Conservation (phyloP, 1,140 invertebrate genomes). For the Microplitis demolitor region DNA sequence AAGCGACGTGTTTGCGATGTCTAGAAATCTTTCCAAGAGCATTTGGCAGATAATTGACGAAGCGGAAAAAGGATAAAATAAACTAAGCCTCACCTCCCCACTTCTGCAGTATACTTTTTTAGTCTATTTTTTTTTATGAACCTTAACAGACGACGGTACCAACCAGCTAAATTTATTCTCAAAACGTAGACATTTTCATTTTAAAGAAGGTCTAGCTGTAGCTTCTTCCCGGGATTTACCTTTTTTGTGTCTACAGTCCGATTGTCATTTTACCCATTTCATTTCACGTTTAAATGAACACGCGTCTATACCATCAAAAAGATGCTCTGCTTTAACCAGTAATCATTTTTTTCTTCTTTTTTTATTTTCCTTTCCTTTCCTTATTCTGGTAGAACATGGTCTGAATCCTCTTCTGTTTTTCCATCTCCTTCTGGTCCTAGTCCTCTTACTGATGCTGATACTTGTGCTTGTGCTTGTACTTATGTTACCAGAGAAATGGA, state of each 20-base stretch:
- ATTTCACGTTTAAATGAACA: background rate
- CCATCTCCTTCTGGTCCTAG: background rate
- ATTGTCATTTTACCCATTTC: constrained; percentile 1
- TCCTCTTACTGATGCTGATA: background rate
- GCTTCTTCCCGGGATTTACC: background rate
- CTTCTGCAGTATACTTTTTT: no score
- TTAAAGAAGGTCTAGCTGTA: constrained; percentile 5
- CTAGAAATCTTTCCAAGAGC: background rate
- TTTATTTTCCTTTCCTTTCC: no score
- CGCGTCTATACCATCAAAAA: background rate
- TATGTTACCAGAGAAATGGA: no score
- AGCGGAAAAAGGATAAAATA: background rate
- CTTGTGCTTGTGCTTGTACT: no score
- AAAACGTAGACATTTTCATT: constrained; percentile 33
- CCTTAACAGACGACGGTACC: no score
- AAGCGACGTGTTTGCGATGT: no score
- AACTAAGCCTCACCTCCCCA: no score
- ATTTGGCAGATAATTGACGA: constrained; percentile 2
- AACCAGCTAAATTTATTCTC: constrained; percentile 36
- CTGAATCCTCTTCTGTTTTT: background rate
- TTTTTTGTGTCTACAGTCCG: background rate
- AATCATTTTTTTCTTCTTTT: no score
- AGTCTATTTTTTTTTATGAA: no score
- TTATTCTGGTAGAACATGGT: background rate
- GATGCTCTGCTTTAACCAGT: background rate